phyloP scores from a whole-genome alignment of 2,797 vertebrate genomes.

The Ciconia nigra region DNA sequence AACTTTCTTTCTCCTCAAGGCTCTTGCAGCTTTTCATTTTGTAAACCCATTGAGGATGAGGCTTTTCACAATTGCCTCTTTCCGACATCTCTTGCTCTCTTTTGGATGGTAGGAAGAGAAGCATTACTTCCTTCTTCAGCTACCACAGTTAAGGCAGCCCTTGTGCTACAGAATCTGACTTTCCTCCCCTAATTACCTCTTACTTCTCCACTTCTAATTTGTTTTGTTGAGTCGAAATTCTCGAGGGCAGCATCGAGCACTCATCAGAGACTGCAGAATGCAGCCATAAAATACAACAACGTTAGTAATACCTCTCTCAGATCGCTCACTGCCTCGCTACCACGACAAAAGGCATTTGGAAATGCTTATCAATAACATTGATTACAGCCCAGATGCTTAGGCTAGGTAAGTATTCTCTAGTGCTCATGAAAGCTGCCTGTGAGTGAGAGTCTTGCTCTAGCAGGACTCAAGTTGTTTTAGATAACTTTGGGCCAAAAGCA shows the following conservation, averaged over 20 bases:
- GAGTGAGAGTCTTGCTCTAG: neutral
- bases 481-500: slow-evolving; percentile 45
- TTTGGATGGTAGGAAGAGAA: neutral
- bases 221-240: neutral
- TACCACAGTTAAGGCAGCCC: neutral
- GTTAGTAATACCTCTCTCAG: neutral
- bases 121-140: neutral
- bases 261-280: neutral
- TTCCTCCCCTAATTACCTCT: neutral
- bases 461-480: neutral
- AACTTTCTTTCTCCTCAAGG: neutral
- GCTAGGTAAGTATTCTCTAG: neutral
- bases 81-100: neutral
- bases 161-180: neutral
- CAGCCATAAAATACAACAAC: neutral
- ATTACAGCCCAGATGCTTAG: neutral
- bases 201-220: slow-evolving; percentile 23
- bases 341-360: neutral
- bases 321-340: neutral
- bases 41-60: neutral
- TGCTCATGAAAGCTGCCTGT: neutral
- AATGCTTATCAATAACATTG: slow-evolving; percentile 25
- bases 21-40: neutral
- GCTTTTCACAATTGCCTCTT: neutral
- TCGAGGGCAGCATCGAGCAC: neutral